phyloP scores from a whole-genome alignment of 2,797 vertebrate genomes.

The Mormyrops boulengeri region DNA sequence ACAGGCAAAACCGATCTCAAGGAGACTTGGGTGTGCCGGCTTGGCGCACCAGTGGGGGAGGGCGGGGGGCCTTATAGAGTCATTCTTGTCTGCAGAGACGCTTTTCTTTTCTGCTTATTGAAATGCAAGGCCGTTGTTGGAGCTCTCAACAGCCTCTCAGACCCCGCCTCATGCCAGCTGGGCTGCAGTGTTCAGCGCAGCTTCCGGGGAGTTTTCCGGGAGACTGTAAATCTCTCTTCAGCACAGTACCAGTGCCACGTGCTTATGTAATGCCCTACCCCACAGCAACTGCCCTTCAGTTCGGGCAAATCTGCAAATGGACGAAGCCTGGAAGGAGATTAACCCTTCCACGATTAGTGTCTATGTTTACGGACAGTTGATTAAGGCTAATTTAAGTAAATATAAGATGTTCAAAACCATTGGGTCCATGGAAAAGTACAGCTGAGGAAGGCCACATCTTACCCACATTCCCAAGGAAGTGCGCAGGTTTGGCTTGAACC shows the following conservation, averaged over 20 bases:
- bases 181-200: neutral
- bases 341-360: neutral
- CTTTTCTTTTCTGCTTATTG: constrained; percentile 5
- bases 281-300: neutral
- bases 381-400: neutral
- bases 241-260: neutral
- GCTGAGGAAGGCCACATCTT: neutral
- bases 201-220: constrained; percentile 18
- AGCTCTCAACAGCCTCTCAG: neutral
- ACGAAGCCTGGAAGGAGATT: neutral
- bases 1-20: neutral
- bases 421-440: neutral
- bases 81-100: neutral
- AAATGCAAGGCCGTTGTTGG: neutral
- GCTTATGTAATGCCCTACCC: neutral
- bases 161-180: neutral
- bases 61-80: neutral
- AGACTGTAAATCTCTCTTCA: neutral
- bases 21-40: neutral
- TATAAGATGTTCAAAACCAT: neutral
- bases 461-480: too few species aligned
- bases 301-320: neutral
- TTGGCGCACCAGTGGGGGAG: neutral
- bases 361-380: neutral
- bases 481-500: neutral